A percentile compares a stretch with the other conserved stretches of the same genome.
Evolutionary conservation across 2,797 vertebrate species (phyloP).

Genomic region (Pelodytes ibericus): DNA sequence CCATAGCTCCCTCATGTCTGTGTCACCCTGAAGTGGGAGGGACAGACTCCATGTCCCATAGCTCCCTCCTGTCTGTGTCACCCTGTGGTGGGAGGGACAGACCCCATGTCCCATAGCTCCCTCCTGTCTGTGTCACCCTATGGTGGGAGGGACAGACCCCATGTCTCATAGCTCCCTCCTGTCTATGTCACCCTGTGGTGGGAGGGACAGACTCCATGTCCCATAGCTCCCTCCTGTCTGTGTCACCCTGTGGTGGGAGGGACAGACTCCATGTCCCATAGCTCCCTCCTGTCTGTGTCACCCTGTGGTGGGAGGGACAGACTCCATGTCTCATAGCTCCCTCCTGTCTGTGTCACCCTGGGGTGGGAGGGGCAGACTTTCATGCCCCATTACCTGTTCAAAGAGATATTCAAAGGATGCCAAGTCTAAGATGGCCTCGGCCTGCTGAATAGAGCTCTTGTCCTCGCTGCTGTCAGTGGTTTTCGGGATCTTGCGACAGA

Average conservation of each 20-base stretch:
- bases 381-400: constrained; percentile 77
- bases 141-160: not conserved
- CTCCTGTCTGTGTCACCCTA: not conserved
- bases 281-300: constrained; percentile 1
- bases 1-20: not conserved
- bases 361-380: not conserved
- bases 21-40: not conserved
- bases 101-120: not conserved
- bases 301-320: not conserved
- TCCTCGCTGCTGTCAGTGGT: constrained; percentile 51
- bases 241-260: not conserved
- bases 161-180: not conserved
- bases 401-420: constrained; percentile 88
- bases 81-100: not conserved
- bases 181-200: not conserved
- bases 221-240: not conserved
- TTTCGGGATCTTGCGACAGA: constrained; percentile 71
- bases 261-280: not conserved
- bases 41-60: not conserved
- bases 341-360: not conserved
- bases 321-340: not conserved
- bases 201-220: not conserved
- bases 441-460: constrained; percentile 55
- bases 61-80: constrained; percentile 1
- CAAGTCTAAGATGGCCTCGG: constrained; percentile 78